These are phyloP conservation scores for Mactromeris polynyma DNA, from an alignment of 2,888 invertebrate genomes.

Conservation along the genomic window DNA sequence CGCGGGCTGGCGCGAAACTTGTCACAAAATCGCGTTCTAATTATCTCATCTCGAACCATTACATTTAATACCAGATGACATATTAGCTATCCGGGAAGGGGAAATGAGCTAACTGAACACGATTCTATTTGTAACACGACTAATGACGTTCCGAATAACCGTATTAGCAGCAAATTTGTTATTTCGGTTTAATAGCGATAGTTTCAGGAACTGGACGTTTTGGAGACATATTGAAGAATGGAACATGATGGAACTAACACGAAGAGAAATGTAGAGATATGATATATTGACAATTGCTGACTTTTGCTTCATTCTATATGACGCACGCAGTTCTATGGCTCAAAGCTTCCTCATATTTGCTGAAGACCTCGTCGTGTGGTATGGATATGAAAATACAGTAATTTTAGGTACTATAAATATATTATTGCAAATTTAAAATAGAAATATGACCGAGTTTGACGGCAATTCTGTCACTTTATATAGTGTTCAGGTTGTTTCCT, in stretches of 20 bases:
- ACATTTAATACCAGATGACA: conserved; percentile 68
- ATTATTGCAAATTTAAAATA: too few species aligned
- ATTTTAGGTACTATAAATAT: too few species aligned
- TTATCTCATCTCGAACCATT: conserved; percentile 67
- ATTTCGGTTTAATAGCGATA: conserved; percentile 42
- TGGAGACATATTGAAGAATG: conserved; percentile 36
- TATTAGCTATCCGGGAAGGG: conserved; percentile 68
- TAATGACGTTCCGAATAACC: conserved; percentile 65
- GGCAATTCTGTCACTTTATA: too few species aligned
- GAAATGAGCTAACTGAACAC: conserved; percentile 69
- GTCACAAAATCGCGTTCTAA: conserved; percentile 67
- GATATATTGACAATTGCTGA: background rate
- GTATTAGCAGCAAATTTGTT: conserved; percentile 68
- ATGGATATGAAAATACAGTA: too few species aligned
- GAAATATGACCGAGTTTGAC: too few species aligned
- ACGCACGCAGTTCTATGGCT: background rate
- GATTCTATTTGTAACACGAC: conserved; percentile 66
- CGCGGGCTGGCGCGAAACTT: conserved; percentile 47
- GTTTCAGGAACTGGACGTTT: conserved; percentile 34
- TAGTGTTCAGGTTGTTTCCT: too few species aligned
- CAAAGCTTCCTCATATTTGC: too few species aligned
- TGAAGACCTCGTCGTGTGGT: too few species aligned
- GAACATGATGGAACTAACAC: conserved; percentile 23
- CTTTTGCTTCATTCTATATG: background rate
- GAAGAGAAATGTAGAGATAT: conserved; percentile 6